These are phyloP conservation scores for Cyanoderma ruficeps DNA, from an alignment of 2,113 vertebrate genomes.

Conservation along the genomic window DNA sequence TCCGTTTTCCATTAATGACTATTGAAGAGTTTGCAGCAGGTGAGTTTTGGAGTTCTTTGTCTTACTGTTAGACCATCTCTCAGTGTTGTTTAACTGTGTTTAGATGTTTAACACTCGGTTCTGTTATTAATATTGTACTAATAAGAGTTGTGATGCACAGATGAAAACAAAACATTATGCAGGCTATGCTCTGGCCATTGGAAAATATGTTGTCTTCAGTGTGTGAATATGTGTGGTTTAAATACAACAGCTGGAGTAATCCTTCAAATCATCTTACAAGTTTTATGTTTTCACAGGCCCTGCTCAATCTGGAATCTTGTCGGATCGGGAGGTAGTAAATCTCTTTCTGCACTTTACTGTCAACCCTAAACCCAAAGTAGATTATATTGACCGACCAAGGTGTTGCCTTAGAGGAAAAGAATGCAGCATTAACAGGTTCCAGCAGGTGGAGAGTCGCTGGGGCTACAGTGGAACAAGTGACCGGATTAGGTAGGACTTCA, in stretches of 20 bases:
- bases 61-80: not conserved
- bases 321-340: constrained; percentile 92
- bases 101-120: not conserved
- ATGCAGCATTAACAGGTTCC: constrained; percentile 91
- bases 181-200: not conserved
- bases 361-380: constrained; percentile 93
- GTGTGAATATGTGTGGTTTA: not conserved
- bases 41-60: constrained; percentile 51
- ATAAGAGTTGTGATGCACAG: not conserved
- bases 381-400: constrained; percentile 90
- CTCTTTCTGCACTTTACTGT: constrained; percentile 96
- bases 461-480: constrained; percentile 95
- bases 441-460: constrained; percentile 97
- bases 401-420: constrained; percentile 93
- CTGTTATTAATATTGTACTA: not conserved
- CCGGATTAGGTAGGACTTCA: constrained; percentile 83
- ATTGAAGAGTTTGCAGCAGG: constrained; percentile 94
- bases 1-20: constrained; percentile 94
- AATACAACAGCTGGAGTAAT: not conserved
- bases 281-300: constrained; percentile 84
- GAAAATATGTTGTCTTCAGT: not conserved
- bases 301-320: constrained; percentile 93
- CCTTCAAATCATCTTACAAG: not conserved
- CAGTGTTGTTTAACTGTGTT: not conserved
- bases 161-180: not conserved